phyloP scores from a whole-genome alignment of 1,140 invertebrate species.

The Stegodyphus dumicola region DNA sequence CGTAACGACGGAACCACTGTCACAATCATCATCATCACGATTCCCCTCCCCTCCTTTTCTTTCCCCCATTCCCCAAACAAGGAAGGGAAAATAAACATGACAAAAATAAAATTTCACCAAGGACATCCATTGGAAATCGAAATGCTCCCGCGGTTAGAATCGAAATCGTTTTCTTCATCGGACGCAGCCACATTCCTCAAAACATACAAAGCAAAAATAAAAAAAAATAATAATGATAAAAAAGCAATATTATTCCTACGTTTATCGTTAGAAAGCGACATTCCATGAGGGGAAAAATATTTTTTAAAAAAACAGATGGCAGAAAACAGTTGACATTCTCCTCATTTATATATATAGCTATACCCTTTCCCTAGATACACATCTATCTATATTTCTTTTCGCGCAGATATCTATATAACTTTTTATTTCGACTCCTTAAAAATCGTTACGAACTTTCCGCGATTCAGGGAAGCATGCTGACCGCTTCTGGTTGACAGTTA shows the following conservation, averaged over 20 bases:
- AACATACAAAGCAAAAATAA: conserved; percentile 16
- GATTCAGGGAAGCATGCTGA: conserved; percentile 41
- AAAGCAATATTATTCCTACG: conserved; percentile 36
- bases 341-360: conserved; percentile 29
- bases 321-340: conserved; percentile 52
- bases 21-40: conserved; percentile 54
- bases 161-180: conserved; percentile 36
- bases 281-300: conserved; percentile 16
- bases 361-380: not conserved
- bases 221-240: not conserved
- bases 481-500: conserved; percentile 58
- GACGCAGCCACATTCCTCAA: not conserved
- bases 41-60: not conserved
- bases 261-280: conserved; percentile 59
- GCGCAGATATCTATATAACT: conserved; percentile 24
- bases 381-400: not conserved
- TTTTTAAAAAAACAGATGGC: not conserved
- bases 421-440: conserved; percentile 34
- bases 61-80: not conserved
- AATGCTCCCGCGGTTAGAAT: conserved; percentile 31
- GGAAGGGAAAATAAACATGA: not conserved
- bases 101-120: conserved; percentile 16
- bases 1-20: conserved; percentile 51
- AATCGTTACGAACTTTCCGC: conserved; percentile 56
- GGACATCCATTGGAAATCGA: conserved; percentile 55